Percentiles rank a stretch among this genome's conserved stretches.
These are phyloP conservation scores for Perizoma flavofasciatum DNA, from an alignment of 2,888 invertebrate genomes.

Conservation along the genomic window DNA sequence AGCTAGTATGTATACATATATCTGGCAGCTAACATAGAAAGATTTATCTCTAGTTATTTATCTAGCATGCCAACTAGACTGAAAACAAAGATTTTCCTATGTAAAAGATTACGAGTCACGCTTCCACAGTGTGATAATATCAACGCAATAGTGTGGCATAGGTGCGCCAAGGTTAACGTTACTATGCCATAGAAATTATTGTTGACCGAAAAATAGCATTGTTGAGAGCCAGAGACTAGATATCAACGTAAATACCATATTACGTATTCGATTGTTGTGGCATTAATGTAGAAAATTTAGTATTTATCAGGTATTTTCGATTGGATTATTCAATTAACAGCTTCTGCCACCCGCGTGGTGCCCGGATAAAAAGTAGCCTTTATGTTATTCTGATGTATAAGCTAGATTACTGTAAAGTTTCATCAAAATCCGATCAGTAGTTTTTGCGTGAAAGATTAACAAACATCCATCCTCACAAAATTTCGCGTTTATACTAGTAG, in stretches of 20 bases:
- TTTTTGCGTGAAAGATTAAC: too few relatives aligned
- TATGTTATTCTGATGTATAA: too few relatives aligned
- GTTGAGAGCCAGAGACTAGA: slow-evolving; percentile 4
- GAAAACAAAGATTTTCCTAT: slow-evolving; percentile 9
- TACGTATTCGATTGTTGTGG: not conserved
- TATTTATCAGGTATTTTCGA: not conserved
- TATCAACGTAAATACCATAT: slow-evolving; percentile 2
- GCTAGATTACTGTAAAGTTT: too few relatives aligned
- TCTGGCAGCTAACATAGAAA: too few relatives aligned
- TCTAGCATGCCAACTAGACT: slow-evolving; percentile 7
- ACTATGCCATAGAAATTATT: slow-evolving; percentile 21
- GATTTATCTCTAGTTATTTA: not conserved
- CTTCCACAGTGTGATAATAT: slow-evolving; percentile 43
- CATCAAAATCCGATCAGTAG: too few relatives aligned
- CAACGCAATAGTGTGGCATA: slow-evolving; percentile 47
- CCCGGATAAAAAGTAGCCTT: too few relatives aligned
- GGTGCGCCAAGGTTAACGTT: slow-evolving; percentile 38
- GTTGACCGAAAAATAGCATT: slow-evolving; percentile 19
- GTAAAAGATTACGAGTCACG: slow-evolving; percentile 36
- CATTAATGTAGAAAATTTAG: not conserved
- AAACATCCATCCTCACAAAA: too few relatives aligned
- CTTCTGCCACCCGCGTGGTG: too few relatives aligned
- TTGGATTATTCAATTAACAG: not conserved
- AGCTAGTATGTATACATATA: too few relatives aligned
- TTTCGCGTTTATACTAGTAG: too few relatives aligned